Conservation (phyloP, 2,888 invertebrate species). For the Ophion obscuratus region DNA sequence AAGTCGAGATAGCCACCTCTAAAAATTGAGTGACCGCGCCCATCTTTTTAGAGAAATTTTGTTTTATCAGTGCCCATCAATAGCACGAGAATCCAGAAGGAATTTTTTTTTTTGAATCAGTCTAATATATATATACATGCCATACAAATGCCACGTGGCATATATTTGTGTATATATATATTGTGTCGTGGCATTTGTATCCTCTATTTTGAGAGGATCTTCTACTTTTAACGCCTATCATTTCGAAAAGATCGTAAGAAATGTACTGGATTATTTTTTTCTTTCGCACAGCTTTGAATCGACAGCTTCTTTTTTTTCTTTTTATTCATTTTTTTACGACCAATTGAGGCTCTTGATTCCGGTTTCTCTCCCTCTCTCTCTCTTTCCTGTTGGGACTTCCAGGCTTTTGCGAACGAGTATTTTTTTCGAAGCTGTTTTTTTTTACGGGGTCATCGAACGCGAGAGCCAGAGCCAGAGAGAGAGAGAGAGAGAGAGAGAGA, state of each 20-base stretch:
- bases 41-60: too few relatives aligned
- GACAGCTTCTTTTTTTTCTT: constrained; percentile 7
- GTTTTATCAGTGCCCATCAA: too few relatives aligned
- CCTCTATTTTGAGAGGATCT: constrained; percentile 16
- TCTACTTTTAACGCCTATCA: background rate
- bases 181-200: background rate
- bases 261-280: constrained; percentile 8
- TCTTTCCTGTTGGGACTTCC: background rate
- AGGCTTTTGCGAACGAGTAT: constrained; percentile 10
- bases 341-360: constrained; percentile 24
- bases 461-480: background rate
- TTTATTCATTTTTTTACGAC: constrained; percentile 32
- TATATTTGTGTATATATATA: too few relatives aligned
- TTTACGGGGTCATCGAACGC: constrained; percentile 32
- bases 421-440: constrained; percentile 3
- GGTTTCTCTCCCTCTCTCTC: background rate
- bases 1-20: too few relatives aligned
- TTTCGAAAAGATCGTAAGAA: constrained; percentile 30
- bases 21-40: too few relatives aligned
- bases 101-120: too few relatives aligned
- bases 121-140: too few relatives aligned
- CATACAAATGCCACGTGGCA: too few relatives aligned
- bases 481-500: background rate
- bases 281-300: constrained; percentile 12
- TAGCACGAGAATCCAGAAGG: too few relatives aligned